These are phyloP conservation scores for Anticlea derivata DNA, from an alignment of 2,888 invertebrate genomes.

Conservation along the genomic window DNA sequence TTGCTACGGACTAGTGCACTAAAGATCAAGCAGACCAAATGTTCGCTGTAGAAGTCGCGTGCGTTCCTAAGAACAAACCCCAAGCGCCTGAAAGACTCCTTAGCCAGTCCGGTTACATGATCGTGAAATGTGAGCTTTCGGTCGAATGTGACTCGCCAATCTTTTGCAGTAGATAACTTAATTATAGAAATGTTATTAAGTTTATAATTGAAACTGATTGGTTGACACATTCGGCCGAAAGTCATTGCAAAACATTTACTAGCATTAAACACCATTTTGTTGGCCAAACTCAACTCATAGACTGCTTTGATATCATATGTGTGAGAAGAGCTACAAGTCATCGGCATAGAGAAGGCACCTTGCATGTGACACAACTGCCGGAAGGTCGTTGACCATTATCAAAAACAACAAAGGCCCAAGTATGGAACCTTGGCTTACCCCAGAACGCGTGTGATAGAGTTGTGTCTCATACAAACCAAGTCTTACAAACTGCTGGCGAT, in stretches of 20 bases:
- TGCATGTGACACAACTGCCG: not conserved
- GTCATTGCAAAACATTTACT: not conserved
- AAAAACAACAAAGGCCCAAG: not conserved
- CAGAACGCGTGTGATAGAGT: not conserved
- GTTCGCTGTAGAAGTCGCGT: too few species aligned
- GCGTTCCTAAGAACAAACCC: too few species aligned
- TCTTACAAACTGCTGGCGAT: constrained; percentile 1
- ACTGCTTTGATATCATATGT: not conserved
- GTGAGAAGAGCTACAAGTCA: not conserved
- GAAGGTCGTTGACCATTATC: not conserved
- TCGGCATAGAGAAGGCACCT: not conserved
- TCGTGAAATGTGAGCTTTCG: too few species aligned
- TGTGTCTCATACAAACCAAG: not conserved
- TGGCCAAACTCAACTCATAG: not conserved
- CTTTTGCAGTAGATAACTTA: not conserved
- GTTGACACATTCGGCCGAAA: constrained; percentile 1
- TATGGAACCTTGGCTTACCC: not conserved
- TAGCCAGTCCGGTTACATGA: too few species aligned
- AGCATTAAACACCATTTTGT: not conserved
- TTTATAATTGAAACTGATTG: not conserved
- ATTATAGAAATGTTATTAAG: not conserved
- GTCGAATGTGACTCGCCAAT: not conserved
- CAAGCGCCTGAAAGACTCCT: too few species aligned
- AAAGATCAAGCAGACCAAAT: too few species aligned
- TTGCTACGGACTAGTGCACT: too few species aligned